Base-by-base conservation (phyloP, 2,113 vertebrate species). In the Rhabdornis inornatus region DNA sequence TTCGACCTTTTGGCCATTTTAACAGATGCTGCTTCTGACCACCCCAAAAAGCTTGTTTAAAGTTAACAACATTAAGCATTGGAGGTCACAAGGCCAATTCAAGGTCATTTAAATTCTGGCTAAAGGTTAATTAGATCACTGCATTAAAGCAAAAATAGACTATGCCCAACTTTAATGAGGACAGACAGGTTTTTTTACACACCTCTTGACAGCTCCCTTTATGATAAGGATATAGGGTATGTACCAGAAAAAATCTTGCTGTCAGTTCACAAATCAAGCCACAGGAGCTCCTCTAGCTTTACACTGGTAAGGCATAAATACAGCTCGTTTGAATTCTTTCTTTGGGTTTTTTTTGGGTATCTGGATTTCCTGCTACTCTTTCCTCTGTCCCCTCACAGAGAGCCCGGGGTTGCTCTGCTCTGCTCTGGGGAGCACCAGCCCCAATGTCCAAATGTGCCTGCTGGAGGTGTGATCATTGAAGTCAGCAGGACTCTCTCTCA, bases 41-140 rank as follows among this genome's bases (percentile, higher is more conserved):
- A 97, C 88, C 95, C 97, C 96, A 96, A 97, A 98, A 98, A 97
- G 90, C 97, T 96, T 97, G 96, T 97, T 97, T 98, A 98, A 98
- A 98, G 98, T 98, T 98, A 98, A 97, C 97, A 95, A 89, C 81
- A 97, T 98, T 97, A 98, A 97, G 97, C 98, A 91, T 92, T 97
- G 95, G 95, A 97, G 98, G 98, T 98, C 97, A 95, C 86, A 70
- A 95, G 96, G 97, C 96, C 97, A 95, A 96, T 96, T 98, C 97
- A 98, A 98, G 98, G 98, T 98, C 98, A 94, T 97, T 97, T 97
- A 98, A 98, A 98, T 98, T 97, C 97, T 95, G 91, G 95, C 83
- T 61, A 97, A 96, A 97, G 98, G 97, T 98, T 99, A 98, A 99
- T 99, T 98, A 97, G 98, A 98, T 99, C 97, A 98, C 94, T 98